Evolutionary conservation across 2,113 vertebrate species (phyloP), one percentile per base, ranked within the genome.

Genomic region (Puffinus mauretanicus): DNA sequence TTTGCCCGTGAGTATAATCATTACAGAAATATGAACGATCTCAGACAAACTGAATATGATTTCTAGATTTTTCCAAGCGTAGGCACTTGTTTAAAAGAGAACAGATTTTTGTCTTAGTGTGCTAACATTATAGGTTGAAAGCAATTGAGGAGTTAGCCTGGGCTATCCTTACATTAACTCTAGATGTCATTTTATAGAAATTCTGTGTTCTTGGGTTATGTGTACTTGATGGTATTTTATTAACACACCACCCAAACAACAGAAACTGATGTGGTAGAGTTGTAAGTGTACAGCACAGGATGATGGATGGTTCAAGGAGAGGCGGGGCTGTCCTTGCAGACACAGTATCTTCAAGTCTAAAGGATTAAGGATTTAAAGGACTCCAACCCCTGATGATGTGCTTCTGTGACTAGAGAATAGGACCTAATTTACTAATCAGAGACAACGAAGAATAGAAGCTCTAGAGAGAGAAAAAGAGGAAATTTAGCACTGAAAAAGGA

Each of bases 1-100:
- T n/a, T 72, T 54, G 29, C 32, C 21, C 3, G 0, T 0, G 7
- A 7, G 47, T 10, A 30, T 16, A 30, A 5, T 9, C 17, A 22
- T 7, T 26, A 7, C 0, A 49, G 3, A 82, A 77, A 51, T 3
- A 64, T 2, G 9, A n/a, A 60, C 34, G 40, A 44, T 16, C 20
- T 5, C 30, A 36, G 10, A 14, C 13, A 84, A 81, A 75, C 71
- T 75, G 2, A 77, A 18, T 12, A 8, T 0, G 1, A 42, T 40
- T 25, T 81, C 25, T 32, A 25, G 11, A 14, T 66, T 86, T 52
- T 75, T 25, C 57, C 40, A 40, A n/a, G 12, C 3, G 2, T 13
- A 34, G 5, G 4, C 3, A 15, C 8, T 62, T 38, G 1, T 36
- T 79, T 51, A 7, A 60, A 62, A 71, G 16, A 47, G 10, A 86